These are phyloP conservation scores for Sminthopsis crassicaudata DNA, from an alignment of 2,113 vertebrate species.

Conservation along the genomic window DNA sequence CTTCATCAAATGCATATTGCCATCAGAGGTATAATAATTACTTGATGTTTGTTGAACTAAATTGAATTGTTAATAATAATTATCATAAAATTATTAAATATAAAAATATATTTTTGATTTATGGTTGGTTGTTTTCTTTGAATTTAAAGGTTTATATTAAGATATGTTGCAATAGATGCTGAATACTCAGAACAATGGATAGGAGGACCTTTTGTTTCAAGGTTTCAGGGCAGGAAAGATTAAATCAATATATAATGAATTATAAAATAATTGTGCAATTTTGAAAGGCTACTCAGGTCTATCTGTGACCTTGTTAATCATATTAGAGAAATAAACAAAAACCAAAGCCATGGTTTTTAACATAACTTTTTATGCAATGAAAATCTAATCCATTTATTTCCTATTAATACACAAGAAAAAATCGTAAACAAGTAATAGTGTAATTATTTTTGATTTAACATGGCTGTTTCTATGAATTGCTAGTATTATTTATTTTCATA, in stretches of 20 bases:
- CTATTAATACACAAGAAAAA: background rate
- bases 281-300: background rate
- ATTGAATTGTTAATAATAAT: background rate
- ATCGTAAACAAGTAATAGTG: background rate
- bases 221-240: background rate
- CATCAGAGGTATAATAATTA: background rate
- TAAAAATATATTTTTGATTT: background rate
- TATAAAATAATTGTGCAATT: background rate
- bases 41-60: background rate
- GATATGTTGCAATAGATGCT: background rate
- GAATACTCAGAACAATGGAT: background rate
- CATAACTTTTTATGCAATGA: background rate
- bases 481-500: background rate
- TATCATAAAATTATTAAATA: background rate
- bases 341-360: background rate
- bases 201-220: background rate
- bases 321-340: background rate
- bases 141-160: background rate
- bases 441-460: background rate
- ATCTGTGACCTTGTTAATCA: background rate
- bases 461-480: background rate
- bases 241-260: background rate
- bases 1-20: background rate
- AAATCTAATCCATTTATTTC: background rate
- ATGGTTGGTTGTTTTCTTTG: background rate